Base-by-base conservation (phyloP, 2,113 vertebrate species). In the Zapornia atra region DNA sequence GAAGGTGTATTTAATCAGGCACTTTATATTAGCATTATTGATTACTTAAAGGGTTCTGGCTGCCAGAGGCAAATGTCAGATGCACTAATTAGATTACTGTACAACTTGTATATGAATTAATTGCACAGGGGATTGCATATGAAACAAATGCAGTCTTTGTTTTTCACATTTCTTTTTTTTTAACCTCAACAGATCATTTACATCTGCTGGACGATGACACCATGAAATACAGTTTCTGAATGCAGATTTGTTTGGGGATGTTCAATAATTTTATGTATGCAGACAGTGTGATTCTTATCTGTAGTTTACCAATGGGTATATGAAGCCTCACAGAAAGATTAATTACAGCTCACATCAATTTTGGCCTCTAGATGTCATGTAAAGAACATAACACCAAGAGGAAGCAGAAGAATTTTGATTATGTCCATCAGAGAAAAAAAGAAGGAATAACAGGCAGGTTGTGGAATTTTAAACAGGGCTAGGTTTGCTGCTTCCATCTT, bases 281-380 rank as follows among this genome's bases (percentile, higher is more conserved):
- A 97, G 95, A 97, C 94, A 71, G 95, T 84, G 87, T 89, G 84
- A 94, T 96, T 95, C 76, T 54, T 95, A 94, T 94, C 72, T 86
- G 79, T 83, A 50, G 59, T 94, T 96, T 93, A 94, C 78, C 87
- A 83, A 86, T 48, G 63, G 71, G 92, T 94, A 95, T 96, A 75
- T 95, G 97, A 96, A 96, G 77, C 65, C 63, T 95, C 21, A 33
- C 92, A 84, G 96, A 96, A 98, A 97, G 97, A 98, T 97, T 98
- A 98, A 98, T 98, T 98, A 95, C 33, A 65, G 64, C 91, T 97
- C 90, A 68, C 92, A 97, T 98, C 97, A 97, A 81, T 98, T 97
- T 97, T 97, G 97, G 97, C 96, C 97, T 98, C 97, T 98, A 98
- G 96, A 96, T 98, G 97, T 97, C 98, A 97, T 97, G 94, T 98